Evolutionary conservation across 2,888 invertebrate genomes (phyloP).

Genomic region (Agapostemon virescens): DNA sequence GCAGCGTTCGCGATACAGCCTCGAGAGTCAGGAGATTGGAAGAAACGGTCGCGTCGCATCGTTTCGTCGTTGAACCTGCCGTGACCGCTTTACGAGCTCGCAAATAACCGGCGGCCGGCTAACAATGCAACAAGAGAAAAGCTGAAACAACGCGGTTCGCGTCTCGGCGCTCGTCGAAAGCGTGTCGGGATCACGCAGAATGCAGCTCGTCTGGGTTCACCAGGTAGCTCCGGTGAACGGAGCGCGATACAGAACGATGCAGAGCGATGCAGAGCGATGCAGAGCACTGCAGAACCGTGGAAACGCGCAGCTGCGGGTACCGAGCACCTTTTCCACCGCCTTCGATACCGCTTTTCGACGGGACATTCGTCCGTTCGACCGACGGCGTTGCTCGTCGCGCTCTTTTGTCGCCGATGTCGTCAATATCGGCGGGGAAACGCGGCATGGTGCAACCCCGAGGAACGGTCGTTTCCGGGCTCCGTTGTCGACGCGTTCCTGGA

Average conservation of each 20-base stretch:
- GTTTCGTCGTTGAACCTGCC: constrained; percentile 11
- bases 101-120: constrained; percentile 43
- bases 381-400: neutral
- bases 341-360: constrained; percentile 16
- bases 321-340: constrained; percentile 33
- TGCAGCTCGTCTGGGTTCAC: constrained; percentile 46
- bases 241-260: constrained; percentile 22
- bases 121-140: constrained; percentile 55
- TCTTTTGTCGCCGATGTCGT: neutral
- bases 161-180: constrained; percentile 35
- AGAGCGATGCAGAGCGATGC: neutral
- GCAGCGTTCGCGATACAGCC: neutral
- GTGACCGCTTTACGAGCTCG: constrained; percentile 33
- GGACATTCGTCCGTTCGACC: neutral
- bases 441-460: neutral
- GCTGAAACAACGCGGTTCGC: constrained; percentile 19
- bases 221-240: constrained; percentile 29
- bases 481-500: constrained; percentile 5
- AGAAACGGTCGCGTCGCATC: neutral
- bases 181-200: constrained; percentile 49
- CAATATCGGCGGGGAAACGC: neutral
- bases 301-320: constrained; percentile 3
- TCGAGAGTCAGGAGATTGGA: neutral
- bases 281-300: neutral
- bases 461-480: neutral